Evolutionary conservation across 2,797 vertebrate species (phyloP).

Genomic region (Sylvia borin): DNA sequence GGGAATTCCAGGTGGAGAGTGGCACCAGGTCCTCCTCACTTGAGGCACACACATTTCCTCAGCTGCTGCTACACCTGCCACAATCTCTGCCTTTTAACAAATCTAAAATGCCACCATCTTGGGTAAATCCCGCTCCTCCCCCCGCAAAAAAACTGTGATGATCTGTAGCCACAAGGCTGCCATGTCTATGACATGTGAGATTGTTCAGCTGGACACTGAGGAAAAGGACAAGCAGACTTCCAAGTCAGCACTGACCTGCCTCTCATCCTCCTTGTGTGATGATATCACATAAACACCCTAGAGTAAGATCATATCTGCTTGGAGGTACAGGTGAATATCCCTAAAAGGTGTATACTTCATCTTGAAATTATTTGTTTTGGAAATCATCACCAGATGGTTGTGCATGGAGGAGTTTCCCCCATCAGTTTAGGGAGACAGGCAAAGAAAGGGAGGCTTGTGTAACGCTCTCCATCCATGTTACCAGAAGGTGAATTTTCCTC

Average conservation of each 20-base stretch:
- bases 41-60: not conserved
- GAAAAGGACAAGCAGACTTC: not conserved
- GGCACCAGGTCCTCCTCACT: not conserved
- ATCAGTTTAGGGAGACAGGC: not conserved
- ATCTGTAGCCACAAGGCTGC: not conserved
- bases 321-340: not conserved
- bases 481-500: not conserved
- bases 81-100: not conserved
- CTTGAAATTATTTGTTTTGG: not conserved
- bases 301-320: not conserved
- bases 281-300: fast-evolving
- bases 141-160: fast-evolving
- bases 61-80: not conserved
- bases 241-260: not conserved
- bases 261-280: not conserved
- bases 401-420: not conserved
- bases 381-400: no score
- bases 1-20: not conserved
- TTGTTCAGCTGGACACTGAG: not conserved
- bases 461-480: not conserved
- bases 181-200: not conserved
- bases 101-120: not conserved
- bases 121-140: not conserved
- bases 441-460: not conserved
- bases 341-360: not conserved